Base-by-base conservation (phyloP, 2,888 invertebrate species). In the Fragum fragum region DNA sequence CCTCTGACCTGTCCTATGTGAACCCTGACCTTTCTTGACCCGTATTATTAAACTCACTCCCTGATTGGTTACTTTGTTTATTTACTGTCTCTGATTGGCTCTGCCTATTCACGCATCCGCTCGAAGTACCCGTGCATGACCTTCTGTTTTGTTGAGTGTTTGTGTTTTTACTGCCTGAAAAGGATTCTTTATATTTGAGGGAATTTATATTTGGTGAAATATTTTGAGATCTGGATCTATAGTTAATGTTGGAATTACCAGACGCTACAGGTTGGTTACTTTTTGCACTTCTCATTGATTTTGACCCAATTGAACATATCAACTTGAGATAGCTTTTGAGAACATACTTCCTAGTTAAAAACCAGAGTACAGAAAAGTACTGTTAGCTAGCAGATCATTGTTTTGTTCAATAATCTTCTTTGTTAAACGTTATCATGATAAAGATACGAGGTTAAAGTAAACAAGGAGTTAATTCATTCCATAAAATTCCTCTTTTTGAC, bases 1-100 rank as follows among this genome's bases (percentile, higher is more conserved):
- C n/a, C 47, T 47, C 59, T 57, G 23, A 21, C 26, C 47, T 42
- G 68, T 68, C 68, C 42, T 68, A 42, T 47, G 36, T 68, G 14
- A 21, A 16, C 18, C 23, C 6, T 32, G 32, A 32, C 32, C 32
- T 29, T n/a, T 32, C 61, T 21, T 61, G 11, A 42, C 68, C 68
- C 28, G 23, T 21, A 14, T 23, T 57, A 57, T 57, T 57, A n/a
- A 57, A 9, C 5, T 57, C 59, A 3, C 59, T 21, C 59, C 23
- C 18, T 1, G n/a, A n/a, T 57, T 57, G 23, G 14, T 23, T 47
- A 16, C 21, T 21, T 16, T 57, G 59, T 18, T 23, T 2, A 28
- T 11, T 21, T 23, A 14, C 2, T n/a, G 47, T 47, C 2, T 47
- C 2, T 47, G 47, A 47, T 14, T 47, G 47, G 47, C 47, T n/a